Evolutionary conservation across 2,797 vertebrate species (phyloP).

Genomic region (Xenopus petersii): DNA sequence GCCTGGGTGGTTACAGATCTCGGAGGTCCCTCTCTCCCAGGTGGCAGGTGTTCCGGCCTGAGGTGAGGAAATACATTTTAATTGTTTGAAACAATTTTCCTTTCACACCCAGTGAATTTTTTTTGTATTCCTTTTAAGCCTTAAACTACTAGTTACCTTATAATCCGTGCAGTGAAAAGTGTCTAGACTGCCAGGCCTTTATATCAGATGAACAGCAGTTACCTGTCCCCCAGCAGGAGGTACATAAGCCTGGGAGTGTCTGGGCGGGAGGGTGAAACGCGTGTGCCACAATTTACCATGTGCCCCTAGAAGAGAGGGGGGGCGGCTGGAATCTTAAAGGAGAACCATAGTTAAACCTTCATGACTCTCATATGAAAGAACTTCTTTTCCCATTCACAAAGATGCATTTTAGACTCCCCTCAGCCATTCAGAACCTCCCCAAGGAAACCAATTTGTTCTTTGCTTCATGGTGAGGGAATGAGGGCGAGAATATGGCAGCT

Average conservation of each 20-base stretch:
- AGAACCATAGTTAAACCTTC: too few relatives aligned
- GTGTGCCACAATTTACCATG: constrained; percentile 1
- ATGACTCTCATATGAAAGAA: too few relatives aligned
- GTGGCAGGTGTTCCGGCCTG: constrained; percentile 33
- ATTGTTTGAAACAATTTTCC: constrained; percentile 37
- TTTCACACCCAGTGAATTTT: background rate
- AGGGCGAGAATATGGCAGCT: too few relatives aligned
- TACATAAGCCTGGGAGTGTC: constrained; percentile 4
- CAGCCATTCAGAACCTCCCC: too few relatives aligned
- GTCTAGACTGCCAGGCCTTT: constrained; percentile 39
- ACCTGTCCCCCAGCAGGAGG: constrained; percentile 17
- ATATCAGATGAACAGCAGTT: constrained; percentile 14
- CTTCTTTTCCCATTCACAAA: too few relatives aligned
- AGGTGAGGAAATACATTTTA: constrained; percentile 29
- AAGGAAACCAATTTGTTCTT: too few relatives aligned
- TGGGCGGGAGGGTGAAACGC: constrained; percentile 2
- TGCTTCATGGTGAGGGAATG: too few relatives aligned
- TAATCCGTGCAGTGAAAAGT: constrained; percentile 41
- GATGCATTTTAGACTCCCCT: too few relatives aligned
- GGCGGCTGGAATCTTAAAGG: too few relatives aligned
- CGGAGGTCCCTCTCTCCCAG: constrained; percentile 18
- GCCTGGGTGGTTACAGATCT: background rate
- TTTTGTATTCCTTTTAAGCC: constrained; percentile 29
- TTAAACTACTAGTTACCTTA: constrained; percentile 32
- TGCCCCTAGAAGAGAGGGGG: background rate